A percentile compares a stretch with the other conserved stretches of the same genome.
phyloP scores from a whole-genome alignment of 2,113 vertebrate species.

The Ceuthmochares aereus region DNA sequence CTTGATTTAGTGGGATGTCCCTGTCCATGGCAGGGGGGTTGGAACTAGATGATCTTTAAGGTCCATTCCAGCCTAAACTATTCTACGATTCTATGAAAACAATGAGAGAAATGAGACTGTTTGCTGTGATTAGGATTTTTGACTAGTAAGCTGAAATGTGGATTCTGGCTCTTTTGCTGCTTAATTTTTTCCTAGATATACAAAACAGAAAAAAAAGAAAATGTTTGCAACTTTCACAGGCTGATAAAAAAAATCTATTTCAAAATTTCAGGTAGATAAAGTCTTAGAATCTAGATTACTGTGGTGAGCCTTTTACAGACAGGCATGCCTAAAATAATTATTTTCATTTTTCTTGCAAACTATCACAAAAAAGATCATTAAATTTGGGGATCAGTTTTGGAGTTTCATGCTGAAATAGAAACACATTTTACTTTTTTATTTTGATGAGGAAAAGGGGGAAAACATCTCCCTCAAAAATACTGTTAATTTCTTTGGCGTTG shows the following conservation, averaged over 20 bases:
- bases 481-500: not conserved
- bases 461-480: rapidly evolving
- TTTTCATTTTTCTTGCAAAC: not conserved
- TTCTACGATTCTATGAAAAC: not conserved
- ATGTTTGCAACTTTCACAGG: not conserved
- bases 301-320: not conserved
- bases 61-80: too few relatives aligned
- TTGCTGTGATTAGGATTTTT: not conserved
- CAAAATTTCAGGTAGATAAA: not conserved
- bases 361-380: rapidly evolving
- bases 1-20: too few relatives aligned
- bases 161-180: not conserved
- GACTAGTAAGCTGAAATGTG: not conserved
- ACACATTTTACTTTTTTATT: not conserved
- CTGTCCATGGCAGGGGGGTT: too few relatives aligned
- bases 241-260: not conserved
- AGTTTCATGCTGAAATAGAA: not conserved
- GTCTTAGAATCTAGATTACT: not conserved
- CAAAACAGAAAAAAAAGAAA: not conserved
- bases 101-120: not conserved
- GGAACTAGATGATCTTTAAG: too few relatives aligned
- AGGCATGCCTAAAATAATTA: not conserved
- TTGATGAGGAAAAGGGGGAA: not conserved
- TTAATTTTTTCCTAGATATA: not conserved
- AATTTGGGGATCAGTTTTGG: not conserved